Percentiles rank a stretch among this genome's conserved stretches.
These are phyloP conservation scores for Nineta flava DNA, from an alignment of 2,888 invertebrate genomes.

Conservation along the genomic window DNA sequence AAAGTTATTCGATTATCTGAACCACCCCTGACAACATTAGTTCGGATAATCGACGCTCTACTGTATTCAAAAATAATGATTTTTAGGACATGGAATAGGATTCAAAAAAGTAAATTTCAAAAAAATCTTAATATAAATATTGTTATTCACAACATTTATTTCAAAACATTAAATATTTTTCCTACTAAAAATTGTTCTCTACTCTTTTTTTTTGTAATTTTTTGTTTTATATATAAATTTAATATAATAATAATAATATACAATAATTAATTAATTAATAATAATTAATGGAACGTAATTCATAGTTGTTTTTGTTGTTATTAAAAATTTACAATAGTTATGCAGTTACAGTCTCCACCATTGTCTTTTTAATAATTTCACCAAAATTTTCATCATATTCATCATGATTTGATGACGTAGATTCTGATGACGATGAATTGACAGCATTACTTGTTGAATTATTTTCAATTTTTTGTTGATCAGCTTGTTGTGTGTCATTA, in stretches of 20 bases:
- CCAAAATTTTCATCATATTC: slow-evolving; percentile 65
- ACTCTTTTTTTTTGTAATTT: slow-evolving; percentile 26
- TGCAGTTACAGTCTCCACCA: slow-evolving; percentile 80
- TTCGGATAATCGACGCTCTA: too few relatives aligned
- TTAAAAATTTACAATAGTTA: slow-evolving; percentile 26
- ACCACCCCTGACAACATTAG: too few relatives aligned
- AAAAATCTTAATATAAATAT: not conserved
- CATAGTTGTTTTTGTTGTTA: not conserved
- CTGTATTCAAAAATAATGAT: too few relatives aligned
- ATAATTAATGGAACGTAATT: slow-evolving; percentile 6
- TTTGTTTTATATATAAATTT: slow-evolving; percentile 21
- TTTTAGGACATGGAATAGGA: too few relatives aligned
- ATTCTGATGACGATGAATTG: slow-evolving; percentile 17
- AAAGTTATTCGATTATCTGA: too few relatives aligned
- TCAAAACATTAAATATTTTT: slow-evolving; percentile 25
- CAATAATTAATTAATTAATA: slow-evolving; percentile 9
- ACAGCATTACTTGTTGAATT: slow-evolving; percentile 16
- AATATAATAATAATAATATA: slow-evolving; percentile 17
- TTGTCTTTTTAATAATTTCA: slow-evolving; percentile 82
- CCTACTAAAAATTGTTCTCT: slow-evolving; percentile 24
- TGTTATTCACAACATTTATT: slow-evolving; percentile 30
- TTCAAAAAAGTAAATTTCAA: not conserved
- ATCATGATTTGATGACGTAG: slow-evolving; percentile 18
- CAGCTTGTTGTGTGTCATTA: not conserved
- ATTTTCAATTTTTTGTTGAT: slow-evolving; percentile 9